Evolutionary conservation across 2,797 vertebrate genomes (phyloP).

Genomic region (Australoheros facetus): DNA sequence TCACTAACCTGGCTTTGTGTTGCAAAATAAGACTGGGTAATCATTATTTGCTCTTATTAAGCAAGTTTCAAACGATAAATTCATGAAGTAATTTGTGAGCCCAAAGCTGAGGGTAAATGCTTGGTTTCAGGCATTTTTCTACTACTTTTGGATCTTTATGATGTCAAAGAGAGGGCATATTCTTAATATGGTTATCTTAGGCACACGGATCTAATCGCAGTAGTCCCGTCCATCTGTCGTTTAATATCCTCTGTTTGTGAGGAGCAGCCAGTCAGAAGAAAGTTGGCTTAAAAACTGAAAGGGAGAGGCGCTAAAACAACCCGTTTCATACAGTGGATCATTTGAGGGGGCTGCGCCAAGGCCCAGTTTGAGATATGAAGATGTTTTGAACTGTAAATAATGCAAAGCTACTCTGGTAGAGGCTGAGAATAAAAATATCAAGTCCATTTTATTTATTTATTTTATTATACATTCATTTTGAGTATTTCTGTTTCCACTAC

Average conservation of each 20-base stretch:
- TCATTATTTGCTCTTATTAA: background rate
- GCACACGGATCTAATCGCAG: no score
- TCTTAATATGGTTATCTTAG: background rate
- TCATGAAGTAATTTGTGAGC: background rate
- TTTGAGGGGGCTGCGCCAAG: no score
- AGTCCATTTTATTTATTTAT: background rate
- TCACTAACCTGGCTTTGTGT: conserved; percentile 69
- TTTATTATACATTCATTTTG: background rate
- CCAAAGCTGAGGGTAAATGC: background rate
- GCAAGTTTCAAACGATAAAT: background rate
- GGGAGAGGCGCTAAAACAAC: background rate
- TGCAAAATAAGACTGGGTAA: background rate
- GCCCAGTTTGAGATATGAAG: background rate
- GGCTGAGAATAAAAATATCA: background rate
- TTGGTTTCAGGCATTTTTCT: background rate
- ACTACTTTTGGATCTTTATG: background rate
- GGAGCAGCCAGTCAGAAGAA: background rate
- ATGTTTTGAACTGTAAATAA: background rate
- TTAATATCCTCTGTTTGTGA: background rate
- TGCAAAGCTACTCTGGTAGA: background rate
- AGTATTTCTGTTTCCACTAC: background rate
- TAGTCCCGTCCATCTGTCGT: background rate
- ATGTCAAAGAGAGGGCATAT: background rate
- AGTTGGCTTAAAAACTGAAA: background rate
- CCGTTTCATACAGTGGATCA: background rate